Percentiles rank a stretch among this genome's conserved stretches.
These are phyloP conservation scores for Scomber japonicus DNA, from an alignment of 2,113 vertebrate species.

Conservation along the genomic window DNA sequence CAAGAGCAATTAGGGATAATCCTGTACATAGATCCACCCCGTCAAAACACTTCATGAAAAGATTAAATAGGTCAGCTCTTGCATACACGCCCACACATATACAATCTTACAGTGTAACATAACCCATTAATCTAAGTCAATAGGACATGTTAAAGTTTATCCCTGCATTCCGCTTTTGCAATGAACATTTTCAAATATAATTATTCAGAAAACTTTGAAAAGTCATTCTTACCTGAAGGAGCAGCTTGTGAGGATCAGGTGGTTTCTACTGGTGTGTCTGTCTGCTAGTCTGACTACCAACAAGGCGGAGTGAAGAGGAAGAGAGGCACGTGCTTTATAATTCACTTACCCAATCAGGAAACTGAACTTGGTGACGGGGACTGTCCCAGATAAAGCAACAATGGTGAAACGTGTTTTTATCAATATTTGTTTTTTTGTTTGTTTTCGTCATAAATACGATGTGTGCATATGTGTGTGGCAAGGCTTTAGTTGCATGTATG, in stretches of 20 bases:
- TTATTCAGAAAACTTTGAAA: neutral
- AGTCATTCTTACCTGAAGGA: conserved; percentile 50
- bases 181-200: no score
- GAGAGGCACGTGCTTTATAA: conserved; percentile 48
- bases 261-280: conserved; percentile 1
- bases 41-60: neutral
- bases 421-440: no score
- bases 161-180: neutral
- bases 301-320: conserved; percentile 54
- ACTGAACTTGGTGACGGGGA: conserved; percentile 1
- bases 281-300: neutral
- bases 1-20: no score
- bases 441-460: no score
- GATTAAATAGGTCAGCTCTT: neutral
- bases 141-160: neutral
- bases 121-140: no score
- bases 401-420: neutral
- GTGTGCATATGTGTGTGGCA: neutral
- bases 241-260: neutral
- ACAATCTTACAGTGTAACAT: no score
- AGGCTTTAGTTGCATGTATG: neutral
- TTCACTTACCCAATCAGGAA: conserved; percentile 64
- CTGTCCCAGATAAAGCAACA: conserved; percentile 5
- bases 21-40: no score
- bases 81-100: no score